phyloP scores from a whole-genome alignment of 2,888 invertebrate genomes.

The Tanytarsus gracilentus region DNA sequence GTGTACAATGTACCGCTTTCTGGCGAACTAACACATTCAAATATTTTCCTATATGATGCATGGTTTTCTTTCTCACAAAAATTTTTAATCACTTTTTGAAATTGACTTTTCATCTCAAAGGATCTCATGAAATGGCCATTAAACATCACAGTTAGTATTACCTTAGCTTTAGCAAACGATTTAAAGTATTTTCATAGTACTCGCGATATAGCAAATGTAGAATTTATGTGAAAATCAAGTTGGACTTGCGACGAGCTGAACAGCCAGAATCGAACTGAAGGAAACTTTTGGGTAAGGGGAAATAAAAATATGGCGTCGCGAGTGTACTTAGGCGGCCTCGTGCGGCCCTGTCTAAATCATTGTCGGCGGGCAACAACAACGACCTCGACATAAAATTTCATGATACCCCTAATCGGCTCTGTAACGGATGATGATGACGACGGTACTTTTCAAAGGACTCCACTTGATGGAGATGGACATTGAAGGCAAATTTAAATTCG shows the following conservation, averaged over 20 bases:
- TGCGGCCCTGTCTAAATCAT: no score
- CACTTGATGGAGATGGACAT: neutral
- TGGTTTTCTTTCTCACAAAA: slow-evolving; percentile 27
- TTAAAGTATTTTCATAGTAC: slow-evolving; percentile 22
- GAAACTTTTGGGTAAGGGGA: slow-evolving; percentile 14
- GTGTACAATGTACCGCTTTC: slow-evolving; percentile 26
- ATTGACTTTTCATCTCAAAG: slow-evolving; percentile 11
- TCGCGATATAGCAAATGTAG: slow-evolving; percentile 13
- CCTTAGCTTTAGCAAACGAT: slow-evolving; percentile 16
- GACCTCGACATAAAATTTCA: no score
- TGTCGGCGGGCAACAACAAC: no score
- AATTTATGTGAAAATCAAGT: slow-evolving; percentile 13
- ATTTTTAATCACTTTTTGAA: slow-evolving; percentile 27
- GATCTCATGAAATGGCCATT: neutral
- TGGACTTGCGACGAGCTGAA: neutral
- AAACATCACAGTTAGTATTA: neutral
- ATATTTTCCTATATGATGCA: slow-evolving; percentile 16
- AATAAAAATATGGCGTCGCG: slow-evolving; percentile 20
- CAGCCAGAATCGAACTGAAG: slow-evolving; percentile 21
- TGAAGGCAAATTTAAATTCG: neutral
- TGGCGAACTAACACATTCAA: slow-evolving; percentile 23
- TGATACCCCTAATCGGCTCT: neutral
- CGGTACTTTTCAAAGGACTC: neutral
- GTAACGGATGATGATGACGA: neutral
- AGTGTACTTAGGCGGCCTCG: slow-evolving; percentile 2